A percentile compares a stretch with the other conserved stretches of the same genome.
Conservation (phyloP, 2,797 vertebrate species). For the Tokudaia tokunoshimensis region DNA sequence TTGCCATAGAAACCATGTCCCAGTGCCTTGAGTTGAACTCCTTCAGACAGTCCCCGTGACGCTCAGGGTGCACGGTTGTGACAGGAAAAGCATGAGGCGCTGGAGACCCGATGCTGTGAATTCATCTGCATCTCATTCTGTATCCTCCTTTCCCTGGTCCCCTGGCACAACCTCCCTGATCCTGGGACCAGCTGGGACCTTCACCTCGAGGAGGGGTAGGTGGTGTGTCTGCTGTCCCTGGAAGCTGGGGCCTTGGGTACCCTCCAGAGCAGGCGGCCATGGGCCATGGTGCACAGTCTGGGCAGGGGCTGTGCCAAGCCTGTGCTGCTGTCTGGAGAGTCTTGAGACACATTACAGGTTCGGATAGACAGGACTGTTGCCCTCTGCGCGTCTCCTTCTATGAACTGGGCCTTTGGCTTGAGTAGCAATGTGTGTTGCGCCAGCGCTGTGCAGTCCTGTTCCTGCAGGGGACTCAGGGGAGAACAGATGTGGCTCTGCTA, state of each 20-base stretch:
- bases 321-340: not conserved
- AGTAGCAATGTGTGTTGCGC: accelerated
- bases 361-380: not conserved
- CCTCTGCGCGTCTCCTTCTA: not conserved
- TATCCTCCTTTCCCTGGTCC: constrained; percentile 77
- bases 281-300: not conserved
- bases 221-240: not conserved
- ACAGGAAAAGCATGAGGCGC: constrained; percentile 81
- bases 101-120: constrained; percentile 77
- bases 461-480: not conserved
- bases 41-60: constrained; percentile 86
- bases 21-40: constrained; percentile 88
- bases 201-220: accelerated
- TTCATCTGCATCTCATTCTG: constrained; percentile 70
- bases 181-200: accelerated
- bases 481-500: not conserved
- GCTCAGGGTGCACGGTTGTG: constrained; percentile 80
- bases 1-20: constrained; percentile 90
- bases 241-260: not conserved
- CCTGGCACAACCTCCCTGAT: not conserved
- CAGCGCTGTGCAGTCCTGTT: not conserved
- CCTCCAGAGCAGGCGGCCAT: accelerated
- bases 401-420: accelerated
- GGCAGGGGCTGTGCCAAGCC: not conserved
- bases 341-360: not conserved